Percentiles rank a stretch among this genome's conserved stretches.
Conservation (phyloP, 2,888 invertebrate species). For the Rhynchonema sp. region DNA sequence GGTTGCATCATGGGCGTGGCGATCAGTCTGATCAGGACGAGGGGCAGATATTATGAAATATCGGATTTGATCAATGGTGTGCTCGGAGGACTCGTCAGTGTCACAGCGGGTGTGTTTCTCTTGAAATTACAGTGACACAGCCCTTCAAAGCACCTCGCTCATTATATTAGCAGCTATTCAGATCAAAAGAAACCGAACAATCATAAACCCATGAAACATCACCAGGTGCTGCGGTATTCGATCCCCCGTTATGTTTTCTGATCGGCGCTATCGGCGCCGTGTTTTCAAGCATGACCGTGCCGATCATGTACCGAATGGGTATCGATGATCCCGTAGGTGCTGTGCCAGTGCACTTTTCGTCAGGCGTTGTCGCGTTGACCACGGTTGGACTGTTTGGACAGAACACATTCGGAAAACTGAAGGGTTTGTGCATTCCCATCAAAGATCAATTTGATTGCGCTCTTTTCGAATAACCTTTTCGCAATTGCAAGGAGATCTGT, state of each 20-base stretch:
- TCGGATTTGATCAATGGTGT: not conserved
- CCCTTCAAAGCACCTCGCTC: no score
- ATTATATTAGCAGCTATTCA: no score
- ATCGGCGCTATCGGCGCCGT: constrained; percentile 59
- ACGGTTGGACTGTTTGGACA: not conserved
- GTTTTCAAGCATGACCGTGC: constrained; percentile 49
- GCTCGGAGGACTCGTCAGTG: not conserved
- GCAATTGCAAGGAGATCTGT: no score
- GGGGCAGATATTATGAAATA: not conserved
- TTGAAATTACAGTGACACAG: no score
- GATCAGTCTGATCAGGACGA: not conserved
- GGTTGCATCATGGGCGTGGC: not conserved
- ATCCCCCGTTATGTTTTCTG: constrained; percentile 60
- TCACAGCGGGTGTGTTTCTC: not conserved
- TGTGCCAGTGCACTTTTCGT: constrained; percentile 49
- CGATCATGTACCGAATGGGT: constrained; percentile 52
- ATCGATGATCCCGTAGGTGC: constrained; percentile 83
- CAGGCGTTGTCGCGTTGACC: not conserved
- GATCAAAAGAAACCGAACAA: no score
- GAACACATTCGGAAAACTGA: not conserved
- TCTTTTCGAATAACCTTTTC: no score
- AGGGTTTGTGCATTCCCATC: no score
- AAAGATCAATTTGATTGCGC: no score
- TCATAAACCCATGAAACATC: no score
- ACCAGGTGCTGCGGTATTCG: not conserved